A percentile compares a stretch with the other conserved stretches of the same genome.
Conservation (phyloP, 2,113 vertebrate species). For the Nothobranchius kuhntae region DNA sequence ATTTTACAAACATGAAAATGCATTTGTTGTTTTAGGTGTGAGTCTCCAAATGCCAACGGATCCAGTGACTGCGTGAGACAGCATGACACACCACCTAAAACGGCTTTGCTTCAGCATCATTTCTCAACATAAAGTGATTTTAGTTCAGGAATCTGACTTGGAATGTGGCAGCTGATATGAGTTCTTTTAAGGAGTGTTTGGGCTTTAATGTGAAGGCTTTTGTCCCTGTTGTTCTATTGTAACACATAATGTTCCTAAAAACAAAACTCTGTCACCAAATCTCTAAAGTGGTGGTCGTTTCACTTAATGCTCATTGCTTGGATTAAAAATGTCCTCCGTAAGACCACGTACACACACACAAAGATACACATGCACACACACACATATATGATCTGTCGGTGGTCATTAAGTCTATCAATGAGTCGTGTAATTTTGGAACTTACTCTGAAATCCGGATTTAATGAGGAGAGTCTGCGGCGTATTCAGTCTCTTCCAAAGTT, state of each 20-base stretch:
- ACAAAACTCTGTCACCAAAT: slow-evolving; percentile 12
- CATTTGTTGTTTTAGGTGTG: too few relatives aligned
- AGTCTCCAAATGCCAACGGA: too few relatives aligned
- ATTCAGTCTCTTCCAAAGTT: slow-evolving; percentile 16
- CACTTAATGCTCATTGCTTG: slow-evolving; percentile 32
- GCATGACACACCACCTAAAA: too few relatives aligned
- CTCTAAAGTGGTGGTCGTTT: slow-evolving; percentile 19
- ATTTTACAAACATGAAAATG: too few relatives aligned
- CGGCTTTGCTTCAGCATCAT: too few relatives aligned
- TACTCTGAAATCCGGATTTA: slow-evolving; percentile 31
- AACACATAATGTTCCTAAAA: background rate
- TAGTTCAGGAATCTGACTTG: too few relatives aligned
- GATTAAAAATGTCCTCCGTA: slow-evolving; percentile 13
- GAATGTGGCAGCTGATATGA: too few relatives aligned
- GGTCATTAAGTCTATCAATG: slow-evolving; percentile 53
- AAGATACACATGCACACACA: slow-evolving; percentile 20
- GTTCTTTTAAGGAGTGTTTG: too few relatives aligned
- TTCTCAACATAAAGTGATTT: too few relatives aligned
- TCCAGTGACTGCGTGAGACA: too few relatives aligned
- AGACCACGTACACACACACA: slow-evolving; percentile 11
- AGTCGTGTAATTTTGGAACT: slow-evolving; percentile 41
- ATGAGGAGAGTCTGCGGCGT: slow-evolving; percentile 28
- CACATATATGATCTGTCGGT: slow-evolving; percentile 12
- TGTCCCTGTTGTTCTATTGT: too few relatives aligned
- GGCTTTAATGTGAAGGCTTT: too few relatives aligned